phyloP scores from a whole-genome alignment of 2,113 vertebrate species.

The Nestor notabilis region DNA sequence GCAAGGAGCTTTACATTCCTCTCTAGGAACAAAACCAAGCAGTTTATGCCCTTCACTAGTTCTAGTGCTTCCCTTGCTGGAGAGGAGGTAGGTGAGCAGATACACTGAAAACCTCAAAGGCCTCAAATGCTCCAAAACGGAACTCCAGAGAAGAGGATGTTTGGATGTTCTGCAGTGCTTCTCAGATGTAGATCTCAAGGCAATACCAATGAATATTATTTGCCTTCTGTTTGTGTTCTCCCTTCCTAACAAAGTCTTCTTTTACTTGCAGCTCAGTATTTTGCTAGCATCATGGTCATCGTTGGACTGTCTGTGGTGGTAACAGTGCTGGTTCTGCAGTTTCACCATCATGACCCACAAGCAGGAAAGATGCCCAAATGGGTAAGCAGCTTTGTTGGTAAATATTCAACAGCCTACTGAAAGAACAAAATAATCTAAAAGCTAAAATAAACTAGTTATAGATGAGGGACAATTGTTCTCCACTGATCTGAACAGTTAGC shows the following conservation, averaged over 20 bases:
- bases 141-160: background rate
- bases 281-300: constrained; percentile 91
- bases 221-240: background rate
- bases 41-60: background rate
- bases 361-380: constrained; percentile 91
- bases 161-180: background rate
- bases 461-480: background rate
- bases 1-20: background rate
- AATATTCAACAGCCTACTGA: background rate
- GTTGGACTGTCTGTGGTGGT: constrained; percentile 90
- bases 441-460: background rate
- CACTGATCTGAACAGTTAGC: background rate
- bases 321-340: constrained; percentile 90
- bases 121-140: background rate
- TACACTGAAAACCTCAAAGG: background rate
- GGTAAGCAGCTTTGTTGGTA: constrained; percentile 71
- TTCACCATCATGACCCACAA: constrained; percentile 89
- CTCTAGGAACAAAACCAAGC: background rate
- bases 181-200: background rate
- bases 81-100: background rate
- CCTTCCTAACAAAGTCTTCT: background rate
- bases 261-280: constrained; percentile 85
- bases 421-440: background rate
- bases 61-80: background rate
- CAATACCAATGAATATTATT: background rate